These are phyloP conservation scores for Trialeurodes vaporariorum DNA, from an alignment of 1,140 invertebrate genomes.

Conservation along the genomic window DNA sequence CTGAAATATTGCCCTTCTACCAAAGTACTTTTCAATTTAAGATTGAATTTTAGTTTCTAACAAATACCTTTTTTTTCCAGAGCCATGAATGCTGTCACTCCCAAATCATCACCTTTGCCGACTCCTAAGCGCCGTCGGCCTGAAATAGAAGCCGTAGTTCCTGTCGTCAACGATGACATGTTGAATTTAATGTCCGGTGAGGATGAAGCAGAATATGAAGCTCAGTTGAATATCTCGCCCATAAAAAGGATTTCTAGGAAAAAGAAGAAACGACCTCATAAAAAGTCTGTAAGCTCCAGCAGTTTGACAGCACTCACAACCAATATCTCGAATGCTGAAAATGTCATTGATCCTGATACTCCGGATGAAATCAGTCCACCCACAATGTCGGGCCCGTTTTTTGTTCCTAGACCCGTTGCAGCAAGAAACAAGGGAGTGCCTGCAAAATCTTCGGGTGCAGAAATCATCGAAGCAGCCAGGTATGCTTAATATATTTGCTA, in stretches of 20 bases:
- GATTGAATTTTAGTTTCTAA: slow-evolving; percentile 1
- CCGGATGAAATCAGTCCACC: background rate
- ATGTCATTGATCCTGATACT: background rate
- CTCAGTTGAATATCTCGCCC: slow-evolving; percentile 48
- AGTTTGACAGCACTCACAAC: background rate
- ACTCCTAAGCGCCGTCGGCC: slow-evolving; percentile 69
- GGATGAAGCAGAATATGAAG: slow-evolving; percentile 59
- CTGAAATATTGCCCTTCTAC: too few species aligned
- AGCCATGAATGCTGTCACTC: slow-evolving; percentile 75
- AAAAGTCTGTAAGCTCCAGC: slow-evolving; percentile 20
- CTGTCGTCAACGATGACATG: slow-evolving; percentile 83
- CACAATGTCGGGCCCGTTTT: background rate
- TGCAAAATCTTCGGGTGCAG: slow-evolving; percentile 11
- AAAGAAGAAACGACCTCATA: slow-evolving; percentile 36
- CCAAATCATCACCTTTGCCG: slow-evolving; percentile 76
- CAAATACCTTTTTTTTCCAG: slow-evolving; percentile 21
- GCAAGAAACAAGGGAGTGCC: background rate
- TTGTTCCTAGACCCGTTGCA: background rate
- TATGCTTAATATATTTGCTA: too few species aligned
- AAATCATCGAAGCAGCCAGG: slow-evolving; percentile 4
- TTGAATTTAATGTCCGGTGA: slow-evolving; percentile 69
- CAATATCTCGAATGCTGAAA: slow-evolving; percentile 2
- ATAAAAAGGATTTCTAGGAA: slow-evolving; percentile 48
- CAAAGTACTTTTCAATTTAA: slow-evolving; percentile 4
- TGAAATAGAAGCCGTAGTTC: slow-evolving; percentile 80